Conservation (phyloP, 2,797 vertebrate species). For the Phataginus tricuspis region DNA sequence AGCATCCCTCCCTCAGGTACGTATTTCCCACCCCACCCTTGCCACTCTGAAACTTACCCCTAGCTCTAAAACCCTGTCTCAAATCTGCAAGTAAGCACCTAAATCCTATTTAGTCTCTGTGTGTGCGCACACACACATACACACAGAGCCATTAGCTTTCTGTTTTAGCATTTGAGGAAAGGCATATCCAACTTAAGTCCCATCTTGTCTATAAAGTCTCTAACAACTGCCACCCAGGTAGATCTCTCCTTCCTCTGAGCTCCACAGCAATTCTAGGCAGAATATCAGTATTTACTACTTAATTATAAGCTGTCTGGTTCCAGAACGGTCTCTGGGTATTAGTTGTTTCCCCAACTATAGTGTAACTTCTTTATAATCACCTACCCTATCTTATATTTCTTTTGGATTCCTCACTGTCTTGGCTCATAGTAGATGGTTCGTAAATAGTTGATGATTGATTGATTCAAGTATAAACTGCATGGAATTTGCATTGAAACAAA, state of each 20-base stretch:
- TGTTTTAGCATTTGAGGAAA: slow-evolving; percentile 15
- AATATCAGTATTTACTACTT: not conserved
- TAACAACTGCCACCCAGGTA: not conserved
- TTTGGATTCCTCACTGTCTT: not conserved
- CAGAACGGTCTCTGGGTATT: not conserved
- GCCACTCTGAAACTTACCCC: not conserved
- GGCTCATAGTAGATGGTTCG: not conserved
- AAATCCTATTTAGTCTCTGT: not conserved
- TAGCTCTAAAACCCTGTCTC: not conserved
- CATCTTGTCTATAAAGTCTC: not conserved
- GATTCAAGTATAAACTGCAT: not conserved
- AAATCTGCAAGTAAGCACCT: not conserved
- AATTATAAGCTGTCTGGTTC: slow-evolving; percentile 36
- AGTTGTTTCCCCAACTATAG: not conserved
- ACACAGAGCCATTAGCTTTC: not conserved
- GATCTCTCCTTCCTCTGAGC: not conserved
- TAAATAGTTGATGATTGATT: not conserved
- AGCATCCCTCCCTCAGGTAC: not conserved
- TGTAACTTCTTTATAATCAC: slow-evolving; percentile 1
- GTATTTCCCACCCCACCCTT: not conserved
- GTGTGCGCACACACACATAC: not conserved
- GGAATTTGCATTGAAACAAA: slow-evolving; percentile 16
- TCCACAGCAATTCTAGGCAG: not conserved
- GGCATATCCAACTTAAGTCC: not conserved
- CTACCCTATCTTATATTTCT: not conserved